Percentiles rank a stretch among this genome's conserved stretches.
Conservation (phyloP, 2,113 vertebrate species). For the Procavia capensis region DNA sequence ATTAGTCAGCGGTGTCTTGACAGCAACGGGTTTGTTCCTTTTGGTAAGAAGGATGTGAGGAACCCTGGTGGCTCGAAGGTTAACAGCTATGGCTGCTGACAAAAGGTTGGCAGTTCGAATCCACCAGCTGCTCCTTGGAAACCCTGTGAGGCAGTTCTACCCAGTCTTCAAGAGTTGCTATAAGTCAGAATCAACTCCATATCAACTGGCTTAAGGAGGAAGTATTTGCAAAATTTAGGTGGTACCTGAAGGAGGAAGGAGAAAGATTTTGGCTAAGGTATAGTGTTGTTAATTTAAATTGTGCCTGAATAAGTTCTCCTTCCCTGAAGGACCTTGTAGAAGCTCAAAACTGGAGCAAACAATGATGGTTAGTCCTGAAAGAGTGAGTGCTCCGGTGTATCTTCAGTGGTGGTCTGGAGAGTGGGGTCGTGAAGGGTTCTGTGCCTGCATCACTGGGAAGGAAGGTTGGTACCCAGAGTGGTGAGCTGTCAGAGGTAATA, state of each 20-base stretch:
- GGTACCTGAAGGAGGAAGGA: background rate
- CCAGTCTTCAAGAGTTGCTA: no score
- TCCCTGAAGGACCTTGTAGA: background rate
- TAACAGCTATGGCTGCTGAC: no score
- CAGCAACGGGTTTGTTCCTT: no score
- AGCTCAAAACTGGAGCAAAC: background rate
- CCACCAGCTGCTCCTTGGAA: no score
- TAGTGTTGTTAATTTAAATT: background rate
- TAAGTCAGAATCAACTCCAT: no score
- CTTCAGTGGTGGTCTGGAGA: background rate
- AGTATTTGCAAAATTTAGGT: conserved; percentile 24
- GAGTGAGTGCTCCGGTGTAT: background rate
- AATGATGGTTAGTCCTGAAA: background rate
- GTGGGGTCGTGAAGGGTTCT: background rate
- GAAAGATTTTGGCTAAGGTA: background rate
- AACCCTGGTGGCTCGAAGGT: no score
- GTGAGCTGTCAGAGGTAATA: background rate
- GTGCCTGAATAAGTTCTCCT: conserved; percentile 1
- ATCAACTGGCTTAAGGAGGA: background rate
- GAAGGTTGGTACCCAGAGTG: no score
- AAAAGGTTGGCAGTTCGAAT: no score
- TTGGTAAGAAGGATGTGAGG: no score
- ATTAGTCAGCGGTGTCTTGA: no score
- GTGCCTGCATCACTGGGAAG: background rate
- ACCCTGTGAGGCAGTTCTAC: no score